Evolutionary conservation across 1,140 invertebrate species (phyloP), one percentile per base, ranked within the genome.

Genomic region (Bombus turneri): DNA sequence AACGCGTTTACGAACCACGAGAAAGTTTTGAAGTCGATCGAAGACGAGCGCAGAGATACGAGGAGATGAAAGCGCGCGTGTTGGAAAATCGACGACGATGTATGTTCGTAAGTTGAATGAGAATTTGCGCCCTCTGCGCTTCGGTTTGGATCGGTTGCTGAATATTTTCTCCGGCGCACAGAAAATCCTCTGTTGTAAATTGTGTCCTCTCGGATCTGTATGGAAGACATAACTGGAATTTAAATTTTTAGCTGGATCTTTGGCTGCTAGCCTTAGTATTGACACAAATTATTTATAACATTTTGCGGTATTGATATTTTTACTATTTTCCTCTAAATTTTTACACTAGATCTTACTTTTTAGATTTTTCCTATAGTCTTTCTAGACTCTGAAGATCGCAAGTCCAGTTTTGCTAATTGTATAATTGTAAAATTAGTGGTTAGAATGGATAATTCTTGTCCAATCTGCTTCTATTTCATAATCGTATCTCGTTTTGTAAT

Each of bases 1-100:
- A n/a, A 53, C 39, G 57, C 41, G 41, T 39, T 43, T 57, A 22
- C 22, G 25, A 31, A 18, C 31, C 31, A 28, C 28, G 43, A 28
- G 57, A 34, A 77, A 83, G 73, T 83, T 83, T 77, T 34, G 34
- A 68, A 41, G 69, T 83, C 62, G 62, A 77, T 83, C 47, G n/a
- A 57, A 66, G 37, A 53, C 15, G 12, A 31, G 3, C 25, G 59
- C 12, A 39, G 43, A 31, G 72, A n/a, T 18, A n/a, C 47, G 41
- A 57, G 59, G 37, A 77, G 73, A 83, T 77, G 77, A 83, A 83
- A 10, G 74, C 64, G 74, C 3, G 73, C n/a, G 73, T 34, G 43
- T 66, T 68, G 12, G 64, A 69, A 41, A 77, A 69, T 78, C 64
- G 62, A 78, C 64, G 37, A 77, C 74, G 74, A 83, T 66, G 81